Base-by-base conservation (phyloP, 2,888 invertebrate genomes). In the Allacma fusca region DNA sequence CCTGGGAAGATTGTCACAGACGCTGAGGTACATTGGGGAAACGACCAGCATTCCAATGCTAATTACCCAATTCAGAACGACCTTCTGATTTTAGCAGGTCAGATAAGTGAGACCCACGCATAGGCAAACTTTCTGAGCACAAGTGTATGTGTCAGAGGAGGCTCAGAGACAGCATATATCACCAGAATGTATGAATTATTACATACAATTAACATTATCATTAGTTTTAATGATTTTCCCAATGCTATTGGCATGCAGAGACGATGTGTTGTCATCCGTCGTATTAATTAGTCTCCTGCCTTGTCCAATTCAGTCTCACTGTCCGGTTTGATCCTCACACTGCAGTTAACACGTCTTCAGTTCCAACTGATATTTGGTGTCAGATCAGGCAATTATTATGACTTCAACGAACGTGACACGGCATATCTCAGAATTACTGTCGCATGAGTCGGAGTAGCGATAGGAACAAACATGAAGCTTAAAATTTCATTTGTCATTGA, bases 41-140 rank as follows among this genome's bases (percentile, higher is more conserved):
- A 62, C 7, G 12, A 24, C 4, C 5, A 67, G 19, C 67, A 67
- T 67, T 67, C 67, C 34, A 12, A 29, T 67, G 29, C 4, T 67
- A 67, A 67, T 67, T 34, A 29, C 23, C 69, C 16, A 44, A 69
- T 43, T 44, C 44, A 44, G 44, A 40, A 69, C 69, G 43, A 43
- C 69, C 69, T 69, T 69, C 69, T 69, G 44, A 69, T 43, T 43
- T 43, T 69, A 69, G 44, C 69, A 69, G 67, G 67, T 29, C 28
- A 29, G 67, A 12, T 67, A 9, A 26, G 13, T 16, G 67, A 67
- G 24, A 34, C 67, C 67, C 34, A 67, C 67, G 67, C 67, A 67
- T 69, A 50, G 50, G 50, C 9, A 50, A 50, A 50, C 50, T 50
- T 50, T 50, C n/a, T 13, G 50, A 50, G 19, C 9, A 50, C 16